These are phyloP conservation scores for Rhabdomys dilectus DNA, from an alignment of 2,113 vertebrate species.

Conservation along the genomic window DNA sequence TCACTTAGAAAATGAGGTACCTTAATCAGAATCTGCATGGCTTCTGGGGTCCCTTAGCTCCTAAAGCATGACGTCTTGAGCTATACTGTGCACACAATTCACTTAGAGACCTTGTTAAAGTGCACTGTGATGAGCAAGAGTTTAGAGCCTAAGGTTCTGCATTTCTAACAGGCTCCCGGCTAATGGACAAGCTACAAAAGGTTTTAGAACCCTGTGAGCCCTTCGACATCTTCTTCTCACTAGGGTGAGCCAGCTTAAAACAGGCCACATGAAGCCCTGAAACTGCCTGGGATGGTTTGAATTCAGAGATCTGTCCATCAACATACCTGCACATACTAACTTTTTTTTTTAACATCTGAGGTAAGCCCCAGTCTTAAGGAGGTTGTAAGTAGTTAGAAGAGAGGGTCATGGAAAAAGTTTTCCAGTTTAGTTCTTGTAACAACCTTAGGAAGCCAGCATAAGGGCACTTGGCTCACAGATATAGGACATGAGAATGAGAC, in stretches of 20 bases:
- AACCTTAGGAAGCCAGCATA: background rate
- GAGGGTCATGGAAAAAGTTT: background rate
- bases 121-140: background rate
- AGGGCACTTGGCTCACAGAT: background rate
- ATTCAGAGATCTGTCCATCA: background rate
- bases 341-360: background rate
- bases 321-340: background rate
- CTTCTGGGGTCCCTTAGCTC: background rate
- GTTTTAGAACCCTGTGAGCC: background rate
- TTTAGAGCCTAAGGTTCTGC: background rate
- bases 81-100: background rate
- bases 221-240: background rate
- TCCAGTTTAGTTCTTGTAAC: conserved; percentile 18
- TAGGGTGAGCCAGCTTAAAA: background rate
- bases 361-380: background rate
- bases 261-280: background rate
- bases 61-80: background rate
- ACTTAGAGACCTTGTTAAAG: conserved; percentile 1
- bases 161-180: background rate
- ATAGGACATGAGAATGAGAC: conserved; percentile 9
- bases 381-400: background rate
- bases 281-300: background rate
- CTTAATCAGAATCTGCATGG: background rate
- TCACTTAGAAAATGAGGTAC: conserved; percentile 14
- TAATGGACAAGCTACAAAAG: background rate